Conservation (phyloP, 2,888 invertebrate genomes). For the Acleris cristana region DNA sequence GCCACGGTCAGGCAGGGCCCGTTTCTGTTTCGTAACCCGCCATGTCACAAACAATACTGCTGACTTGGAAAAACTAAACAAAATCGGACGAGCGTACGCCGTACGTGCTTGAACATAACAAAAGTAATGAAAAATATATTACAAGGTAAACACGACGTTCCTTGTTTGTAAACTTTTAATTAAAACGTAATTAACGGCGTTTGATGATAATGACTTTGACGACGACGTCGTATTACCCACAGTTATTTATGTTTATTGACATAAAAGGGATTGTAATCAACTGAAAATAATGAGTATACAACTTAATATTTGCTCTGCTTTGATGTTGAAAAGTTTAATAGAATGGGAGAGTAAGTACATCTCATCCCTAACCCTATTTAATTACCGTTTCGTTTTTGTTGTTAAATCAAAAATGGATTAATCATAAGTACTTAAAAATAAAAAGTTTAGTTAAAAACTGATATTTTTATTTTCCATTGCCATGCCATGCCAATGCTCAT, state of each 20-base stretch:
- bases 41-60: conserved; percentile 34
- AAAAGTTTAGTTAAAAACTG: too few relatives aligned
- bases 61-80: conserved; percentile 28
- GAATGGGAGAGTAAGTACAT: too few relatives aligned
- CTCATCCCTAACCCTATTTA: too few relatives aligned
- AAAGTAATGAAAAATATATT: neutral
- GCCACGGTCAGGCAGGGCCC: conserved; percentile 9
- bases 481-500: too few relatives aligned
- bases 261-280: conserved; percentile 24
- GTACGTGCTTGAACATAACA: conserved; percentile 8
- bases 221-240: conserved; percentile 13
- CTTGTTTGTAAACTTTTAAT: conserved; percentile 29
- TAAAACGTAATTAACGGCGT: conserved; percentile 23
- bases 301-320: neutral
- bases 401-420: too few relatives aligned
- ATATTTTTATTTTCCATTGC: too few relatives aligned
- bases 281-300: neutral
- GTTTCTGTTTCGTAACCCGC: conserved; percentile 10
- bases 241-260: conserved; percentile 13
- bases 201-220: conserved; percentile 19
- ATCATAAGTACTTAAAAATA: too few relatives aligned
- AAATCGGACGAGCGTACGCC: conserved; percentile 6
- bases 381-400: too few relatives aligned
- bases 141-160: conserved; percentile 6
- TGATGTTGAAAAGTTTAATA: too few relatives aligned